Evolutionary conservation across 2,888 invertebrate species (phyloP).

Genomic region (Eristalinus sepulchralis): DNA sequence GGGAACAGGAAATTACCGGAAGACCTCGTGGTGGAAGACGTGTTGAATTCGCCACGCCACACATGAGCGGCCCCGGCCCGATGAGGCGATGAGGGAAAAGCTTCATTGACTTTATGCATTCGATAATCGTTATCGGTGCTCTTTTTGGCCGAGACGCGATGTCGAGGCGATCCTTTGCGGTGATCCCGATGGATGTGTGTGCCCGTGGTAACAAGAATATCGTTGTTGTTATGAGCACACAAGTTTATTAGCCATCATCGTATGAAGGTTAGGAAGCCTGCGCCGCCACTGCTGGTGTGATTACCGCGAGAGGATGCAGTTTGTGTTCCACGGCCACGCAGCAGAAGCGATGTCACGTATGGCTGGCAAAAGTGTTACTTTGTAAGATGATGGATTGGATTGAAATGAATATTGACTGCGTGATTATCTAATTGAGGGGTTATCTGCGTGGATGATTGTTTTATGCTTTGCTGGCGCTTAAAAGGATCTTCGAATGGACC

Average conservation of each 20-base stretch:
- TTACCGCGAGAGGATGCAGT: conserved; percentile 53
- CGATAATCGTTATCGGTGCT: conserved; percentile 49
- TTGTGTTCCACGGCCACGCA: conserved; percentile 12
- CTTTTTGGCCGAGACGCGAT: conserved; percentile 33
- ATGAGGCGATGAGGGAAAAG: conserved; percentile 5
- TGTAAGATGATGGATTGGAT: conserved; percentile 27
- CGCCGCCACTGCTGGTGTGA: conserved; percentile 18
- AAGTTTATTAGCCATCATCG: conserved; percentile 60
- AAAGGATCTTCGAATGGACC: too few relatives aligned
- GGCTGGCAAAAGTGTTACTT: conserved; percentile 50
- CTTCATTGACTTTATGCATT: conserved; percentile 48
- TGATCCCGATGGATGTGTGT: conserved; percentile 44
- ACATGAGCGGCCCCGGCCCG: conserved; percentile 14
- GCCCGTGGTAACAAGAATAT: conserved; percentile 64
- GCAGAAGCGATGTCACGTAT: conserved; percentile 69
- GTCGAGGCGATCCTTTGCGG: conserved; percentile 14
- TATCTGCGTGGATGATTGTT: conserved; percentile 3
- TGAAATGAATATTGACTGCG: conserved; percentile 13
- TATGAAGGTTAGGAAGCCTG: conserved; percentile 67
- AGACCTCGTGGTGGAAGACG: conserved; percentile 37
- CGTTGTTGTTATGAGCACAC: conserved; percentile 58
- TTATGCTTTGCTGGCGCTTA: conserved; percentile 37
- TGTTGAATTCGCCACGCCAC: conserved; percentile 34
- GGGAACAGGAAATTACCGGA: conserved; percentile 70
- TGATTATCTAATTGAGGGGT: conserved; percentile 43